Percentiles rank a stretch among this genome's conserved stretches.
Evolutionary conservation across 2,888 invertebrate species (phyloP).

Genomic region (Thelaira solivaga): DNA sequence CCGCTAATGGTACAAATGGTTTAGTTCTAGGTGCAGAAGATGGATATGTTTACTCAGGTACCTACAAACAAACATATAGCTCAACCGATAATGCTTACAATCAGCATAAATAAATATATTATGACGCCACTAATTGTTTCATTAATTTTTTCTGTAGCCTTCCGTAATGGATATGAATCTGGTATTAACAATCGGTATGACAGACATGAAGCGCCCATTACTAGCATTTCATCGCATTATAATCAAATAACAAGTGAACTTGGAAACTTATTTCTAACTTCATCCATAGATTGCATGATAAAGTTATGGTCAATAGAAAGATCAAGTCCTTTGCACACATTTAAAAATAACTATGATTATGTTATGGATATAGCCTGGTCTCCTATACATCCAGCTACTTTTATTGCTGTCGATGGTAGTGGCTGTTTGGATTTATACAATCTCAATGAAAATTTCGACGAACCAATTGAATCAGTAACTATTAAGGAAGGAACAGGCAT

Average conservation of each 20-base stretch:
- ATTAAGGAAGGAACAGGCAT: slow-evolving; percentile 91
- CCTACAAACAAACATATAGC: slow-evolving; percentile 7
- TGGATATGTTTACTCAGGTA: slow-evolving; percentile 93
- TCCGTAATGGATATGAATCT: slow-evolving; percentile 95
- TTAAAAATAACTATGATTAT: slow-evolving; percentile 98
- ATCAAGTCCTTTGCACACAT: slow-evolving; percentile 94
- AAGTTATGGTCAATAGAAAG: slow-evolving; percentile 99
- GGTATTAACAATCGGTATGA: slow-evolving; percentile 95
- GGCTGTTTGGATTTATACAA: slow-evolving; percentile 97
- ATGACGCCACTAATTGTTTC: background rate
- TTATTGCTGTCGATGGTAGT: slow-evolving; percentile 96
- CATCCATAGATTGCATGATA: slow-evolving; percentile 99
- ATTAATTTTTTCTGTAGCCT: slow-evolving; percentile 79
- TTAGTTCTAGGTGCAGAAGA: slow-evolving; percentile 98
- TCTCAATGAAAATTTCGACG: slow-evolving; percentile 97
- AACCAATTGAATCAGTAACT: slow-evolving; percentile 92
- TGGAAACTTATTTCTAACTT: slow-evolving; percentile 95
- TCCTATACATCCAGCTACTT: slow-evolving; percentile 97
- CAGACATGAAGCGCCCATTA: slow-evolving; percentile 96
- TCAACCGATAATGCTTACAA: slow-evolving; percentile 79
- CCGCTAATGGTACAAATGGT: slow-evolving; percentile 96
- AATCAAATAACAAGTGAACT: slow-evolving; percentile 91
- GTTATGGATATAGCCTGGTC: slow-evolving; percentile 99
- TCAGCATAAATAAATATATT: background rate
- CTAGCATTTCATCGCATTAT: slow-evolving; percentile 94